A percentile compares a stretch with the other conserved stretches of the same genome.
Evolutionary conservation across 1,140 invertebrate genomes (phyloP).

Genomic region (Chymomyza costata): DNA sequence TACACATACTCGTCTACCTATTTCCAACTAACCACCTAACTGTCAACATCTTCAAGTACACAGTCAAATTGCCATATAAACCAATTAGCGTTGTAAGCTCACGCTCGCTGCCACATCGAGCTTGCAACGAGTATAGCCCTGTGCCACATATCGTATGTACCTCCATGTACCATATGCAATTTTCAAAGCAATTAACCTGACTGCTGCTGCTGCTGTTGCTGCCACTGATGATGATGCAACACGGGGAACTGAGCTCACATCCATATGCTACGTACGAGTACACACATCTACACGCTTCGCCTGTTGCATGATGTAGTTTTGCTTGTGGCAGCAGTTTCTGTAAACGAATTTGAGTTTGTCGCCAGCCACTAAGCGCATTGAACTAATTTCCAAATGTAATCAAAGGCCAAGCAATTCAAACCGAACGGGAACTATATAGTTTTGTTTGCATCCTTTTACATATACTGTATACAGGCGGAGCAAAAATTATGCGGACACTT

Average conservation of each 20-base stretch:
- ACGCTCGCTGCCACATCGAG: slow-evolving; percentile 34
- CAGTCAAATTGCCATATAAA: slow-evolving; percentile 41
- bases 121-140: too few relatives aligned
- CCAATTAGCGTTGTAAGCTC: slow-evolving; percentile 35
- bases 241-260: not conserved
- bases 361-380: slow-evolving; percentile 22
- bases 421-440: too few relatives aligned
- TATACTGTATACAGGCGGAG: too few relatives aligned
- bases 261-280: too few relatives aligned
- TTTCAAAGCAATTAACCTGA: slow-evolving; percentile 65
- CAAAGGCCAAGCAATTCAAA: too few relatives aligned
- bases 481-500: too few relatives aligned
- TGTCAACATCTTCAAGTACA: not conserved
- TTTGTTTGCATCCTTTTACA: too few relatives aligned
- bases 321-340: too few relatives aligned
- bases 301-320: slow-evolving; percentile 52
- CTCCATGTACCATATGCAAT: slow-evolving; percentile 51
- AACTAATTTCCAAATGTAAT: slow-evolving; percentile 57
- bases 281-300: slow-evolving; percentile 7
- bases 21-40: too few relatives aligned
- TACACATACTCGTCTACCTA: too few relatives aligned
- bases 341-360: slow-evolving; percentile 45
- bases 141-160: slow-evolving; percentile 47
- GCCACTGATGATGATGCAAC: slow-evolving; percentile 6
- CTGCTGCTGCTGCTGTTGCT: slow-evolving; percentile 27